phyloP scores from a whole-genome alignment of 2,797 vertebrate genomes.

The Coracias cyanogaster region DNA sequence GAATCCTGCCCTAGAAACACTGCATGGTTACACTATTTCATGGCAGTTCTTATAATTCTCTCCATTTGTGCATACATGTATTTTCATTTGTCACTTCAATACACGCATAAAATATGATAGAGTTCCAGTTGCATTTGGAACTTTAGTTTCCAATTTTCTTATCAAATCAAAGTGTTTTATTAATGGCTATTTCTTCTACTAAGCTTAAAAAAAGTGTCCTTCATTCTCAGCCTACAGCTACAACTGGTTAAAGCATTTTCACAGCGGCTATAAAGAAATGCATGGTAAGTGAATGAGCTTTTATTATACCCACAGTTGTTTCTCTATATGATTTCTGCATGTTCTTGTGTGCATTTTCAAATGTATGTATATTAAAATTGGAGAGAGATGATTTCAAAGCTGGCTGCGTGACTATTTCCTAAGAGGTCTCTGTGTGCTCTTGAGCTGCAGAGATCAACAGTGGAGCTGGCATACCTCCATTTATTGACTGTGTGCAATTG shows the following conservation, averaged over 20 bases:
- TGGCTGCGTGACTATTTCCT: neutral
- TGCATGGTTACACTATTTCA: neutral
- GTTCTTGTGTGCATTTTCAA: neutral
- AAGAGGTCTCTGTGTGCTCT: neutral
- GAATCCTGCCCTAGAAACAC: neutral
- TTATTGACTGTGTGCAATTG: neutral
- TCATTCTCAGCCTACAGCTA: conserved; percentile 17
- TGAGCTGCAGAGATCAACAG: neutral
- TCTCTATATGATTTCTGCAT: neutral
- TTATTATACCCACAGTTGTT: neutral
- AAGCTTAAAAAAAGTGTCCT: neutral
- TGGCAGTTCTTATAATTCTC: neutral
- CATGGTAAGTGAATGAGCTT: neutral
- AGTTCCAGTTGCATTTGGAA: neutral
- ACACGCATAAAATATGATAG: neutral
- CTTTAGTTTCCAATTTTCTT: conserved; percentile 30
- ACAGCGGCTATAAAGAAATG: neutral
- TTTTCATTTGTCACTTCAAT: conserved; percentile 19
- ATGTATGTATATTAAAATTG: neutral
- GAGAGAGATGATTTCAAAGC: neutral
- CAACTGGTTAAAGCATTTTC: neutral
- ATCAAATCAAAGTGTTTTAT: neutral
- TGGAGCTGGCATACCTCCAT: neutral
- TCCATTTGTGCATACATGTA: neutral
- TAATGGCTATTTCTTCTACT: neutral